Evolutionary conservation across 2,113 vertebrate species (phyloP).

Genomic region (Genyomyrus donnyi): DNA sequence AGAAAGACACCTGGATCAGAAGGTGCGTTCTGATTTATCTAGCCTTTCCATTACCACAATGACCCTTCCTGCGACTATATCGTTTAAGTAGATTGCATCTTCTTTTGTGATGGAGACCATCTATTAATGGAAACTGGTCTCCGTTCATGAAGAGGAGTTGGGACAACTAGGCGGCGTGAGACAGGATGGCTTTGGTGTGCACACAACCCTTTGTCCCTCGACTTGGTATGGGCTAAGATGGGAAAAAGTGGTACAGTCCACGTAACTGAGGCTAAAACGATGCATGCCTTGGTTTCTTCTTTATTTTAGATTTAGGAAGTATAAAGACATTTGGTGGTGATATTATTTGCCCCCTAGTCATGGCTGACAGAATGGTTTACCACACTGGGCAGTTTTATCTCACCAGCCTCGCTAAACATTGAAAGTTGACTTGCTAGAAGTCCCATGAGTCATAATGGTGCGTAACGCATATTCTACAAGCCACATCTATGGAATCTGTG

Average conservation of each 20-base stretch:
- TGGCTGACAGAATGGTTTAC: neutral
- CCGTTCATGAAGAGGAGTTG: neutral
- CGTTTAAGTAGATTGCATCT: neutral
- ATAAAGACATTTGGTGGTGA: neutral
- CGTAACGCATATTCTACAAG: constrained; percentile 25
- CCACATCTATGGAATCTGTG: constrained; percentile 4
- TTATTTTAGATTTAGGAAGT: neutral
- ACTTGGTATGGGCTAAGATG: neutral
- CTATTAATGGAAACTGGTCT: neutral
- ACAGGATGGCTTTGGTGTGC: neutral
- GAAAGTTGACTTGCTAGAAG: neutral
- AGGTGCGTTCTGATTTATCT: neutral
- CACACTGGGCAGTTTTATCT: neutral
- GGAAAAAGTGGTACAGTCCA: neutral
- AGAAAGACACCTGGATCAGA: constrained; percentile 7
- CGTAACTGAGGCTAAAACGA: neutral
- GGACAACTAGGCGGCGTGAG: neutral
- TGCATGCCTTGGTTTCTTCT: neutral
- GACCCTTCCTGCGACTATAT: neutral
- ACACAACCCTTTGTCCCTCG: neutral
- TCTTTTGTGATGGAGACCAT: constrained; percentile 9
- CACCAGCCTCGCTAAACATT: neutral
- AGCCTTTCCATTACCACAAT: neutral
- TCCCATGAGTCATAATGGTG: neutral
- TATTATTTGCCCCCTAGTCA: neutral